Evolutionary conservation across 2,113 vertebrate species (phyloP), one percentile per base, ranked within the genome.

Genomic region (Oryzias celebensis): DNA sequence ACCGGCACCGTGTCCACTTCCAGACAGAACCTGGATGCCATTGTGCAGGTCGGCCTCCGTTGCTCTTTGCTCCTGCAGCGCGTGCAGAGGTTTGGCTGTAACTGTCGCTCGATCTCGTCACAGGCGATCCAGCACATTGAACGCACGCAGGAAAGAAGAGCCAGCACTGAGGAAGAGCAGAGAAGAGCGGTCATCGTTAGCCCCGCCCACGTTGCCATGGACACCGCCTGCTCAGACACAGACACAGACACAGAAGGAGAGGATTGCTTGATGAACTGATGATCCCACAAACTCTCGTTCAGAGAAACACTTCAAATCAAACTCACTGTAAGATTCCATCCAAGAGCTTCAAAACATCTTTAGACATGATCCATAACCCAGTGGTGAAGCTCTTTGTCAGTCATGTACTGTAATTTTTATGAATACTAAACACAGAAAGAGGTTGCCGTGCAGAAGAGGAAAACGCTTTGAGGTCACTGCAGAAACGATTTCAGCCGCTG

Each of bases 71-170:
- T 20, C 20, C 20, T 20, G 20, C 20, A 20, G 20, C 20, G 20
- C 20, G 20, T 20, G 43, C 15, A 44, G 43, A 14, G 43, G 7
- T 12, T 12, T 36, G 36, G 36, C 36, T 36, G 36, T 36, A 36
- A 36, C 36, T 10, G 36, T 36, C 36, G 36, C 36, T 36, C 12
- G 2, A 20, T 48, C 47, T 48, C 20, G 3, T 4, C n/a, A 4
- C 81, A 98, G 97, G 97, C 96, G 0, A 99, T 99, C 89, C 97
- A 99, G 90, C 97, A 99, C 88, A 99, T 98, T 3, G 97, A 99
- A 75, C 96, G 97, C 72, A 94, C 95, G 1, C 96, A 94, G 85
- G 96, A 97, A 76, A 93, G 93, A 73, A 92, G 91, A 90, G 93
- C 83, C 78, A 93, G 91, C 36, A 83, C 88, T 7, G 96, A 98